Evolutionary conservation across 2,797 vertebrate genomes (phyloP).

Genomic region (Artibeus lituratus): DNA sequence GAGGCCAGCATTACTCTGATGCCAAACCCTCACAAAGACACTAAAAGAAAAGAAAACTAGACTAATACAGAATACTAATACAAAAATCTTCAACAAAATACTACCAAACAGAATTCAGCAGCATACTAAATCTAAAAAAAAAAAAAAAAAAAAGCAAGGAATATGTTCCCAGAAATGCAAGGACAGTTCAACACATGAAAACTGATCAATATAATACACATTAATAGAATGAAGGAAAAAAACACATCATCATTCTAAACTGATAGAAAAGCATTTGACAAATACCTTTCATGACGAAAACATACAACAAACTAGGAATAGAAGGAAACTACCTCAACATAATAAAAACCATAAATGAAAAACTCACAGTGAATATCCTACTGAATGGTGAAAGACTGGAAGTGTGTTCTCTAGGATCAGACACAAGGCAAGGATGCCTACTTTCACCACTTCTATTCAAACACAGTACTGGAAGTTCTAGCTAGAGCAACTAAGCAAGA

Average conservation of each 20-base stretch:
- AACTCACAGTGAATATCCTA: no score
- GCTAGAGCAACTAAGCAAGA: neutral
- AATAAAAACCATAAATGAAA: neutral
- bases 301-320: neutral
- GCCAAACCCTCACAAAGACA: neutral
- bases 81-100: neutral
- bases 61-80: neutral
- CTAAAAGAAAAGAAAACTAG: neutral
- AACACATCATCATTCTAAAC: neutral
- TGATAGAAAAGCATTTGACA: neutral
- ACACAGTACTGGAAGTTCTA: no score
- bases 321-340: neutral
- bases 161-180: neutral
- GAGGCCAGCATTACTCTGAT: neutral
- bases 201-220: neutral
- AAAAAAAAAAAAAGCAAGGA: neutral
- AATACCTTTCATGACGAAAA: neutral
- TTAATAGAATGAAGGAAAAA: neutral
- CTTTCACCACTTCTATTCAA: no score
- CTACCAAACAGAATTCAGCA: neutral
- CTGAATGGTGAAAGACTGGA: no score
- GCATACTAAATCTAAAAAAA: neutral
- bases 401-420: no score
- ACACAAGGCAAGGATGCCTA: no score
- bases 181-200: no score